Evolutionary conservation across 2,797 vertebrate species (phyloP), one percentile per base, ranked within the genome.

Genomic region (Chelidonichthys spinosus): DNA sequence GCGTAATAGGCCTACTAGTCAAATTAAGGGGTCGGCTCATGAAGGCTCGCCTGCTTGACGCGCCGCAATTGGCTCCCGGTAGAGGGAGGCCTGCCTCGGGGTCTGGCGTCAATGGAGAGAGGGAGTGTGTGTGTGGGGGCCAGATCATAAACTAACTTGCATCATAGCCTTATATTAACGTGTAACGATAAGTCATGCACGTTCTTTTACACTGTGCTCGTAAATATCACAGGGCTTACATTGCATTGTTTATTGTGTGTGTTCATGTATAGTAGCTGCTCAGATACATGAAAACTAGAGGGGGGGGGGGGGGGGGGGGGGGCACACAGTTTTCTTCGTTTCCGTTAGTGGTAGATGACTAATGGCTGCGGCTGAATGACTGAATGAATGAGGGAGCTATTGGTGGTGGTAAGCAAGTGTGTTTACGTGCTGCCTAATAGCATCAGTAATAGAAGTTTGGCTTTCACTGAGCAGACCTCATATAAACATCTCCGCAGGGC

Each of bases 1-100:
- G 77, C 66, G 78, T 83, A 72, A 67, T 79, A 25, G 25, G 25
- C 25, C 25, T 25, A 81, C 52, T 69, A 83, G 86, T 74, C 75
- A 89, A 84, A 87, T 79, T 52, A 72, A 78, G 87, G 87, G 90
- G 92, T 92, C 89, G 95, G 95, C 92, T 94, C 87, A 91, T 94
- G 96, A 96, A 96, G 97, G 97, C 97, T 98, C 96, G 97, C 91
- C 96, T 93, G 86, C 80, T 92, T 81, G 72, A 78, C 80, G 87
- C 56, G n/a, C 62, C 59, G 70, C 80, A 70, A 97, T 97, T 97
- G 97, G 97, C 76, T 89, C 18, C n/a, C 37, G 4, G n/a, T 17
- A 36, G 76, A 53, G 35, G 80, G 77, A 92, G 94, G 84, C 81
- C 40, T 83, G 71, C 75, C 81, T 53, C 18, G 11, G 69, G 55